Conservation (phyloP, 53 echinoderm and acorn worm species). For the Antedon mediterranea region DNA sequence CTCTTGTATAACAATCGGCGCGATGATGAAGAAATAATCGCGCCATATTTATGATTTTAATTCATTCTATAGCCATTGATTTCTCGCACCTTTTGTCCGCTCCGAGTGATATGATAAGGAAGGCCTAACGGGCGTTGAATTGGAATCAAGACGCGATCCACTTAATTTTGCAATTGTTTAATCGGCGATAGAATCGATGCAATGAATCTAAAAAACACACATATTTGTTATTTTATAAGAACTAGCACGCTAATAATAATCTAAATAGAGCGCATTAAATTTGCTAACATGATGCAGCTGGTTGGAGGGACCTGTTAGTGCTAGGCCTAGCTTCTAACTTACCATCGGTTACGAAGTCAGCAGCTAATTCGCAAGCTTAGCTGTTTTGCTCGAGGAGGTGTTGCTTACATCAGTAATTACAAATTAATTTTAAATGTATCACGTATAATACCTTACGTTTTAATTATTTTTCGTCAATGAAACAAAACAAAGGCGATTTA, state of each 20-base stretch:
- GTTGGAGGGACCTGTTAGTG: neutral
- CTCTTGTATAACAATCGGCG: neutral
- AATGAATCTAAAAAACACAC: neutral
- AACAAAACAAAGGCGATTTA: neutral
- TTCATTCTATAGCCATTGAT: neutral
- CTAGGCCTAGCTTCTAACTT: neutral
- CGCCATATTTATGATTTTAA: neutral
- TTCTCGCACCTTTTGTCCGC: constrained; percentile 1
- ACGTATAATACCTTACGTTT: neutral
- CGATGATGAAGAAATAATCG: neutral
- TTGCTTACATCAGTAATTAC: neutral
- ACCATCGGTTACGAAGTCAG: neutral
- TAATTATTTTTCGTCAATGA: neutral
- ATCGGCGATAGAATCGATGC: neutral
- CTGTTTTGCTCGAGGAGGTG: neutral
- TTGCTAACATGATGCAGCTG: neutral
- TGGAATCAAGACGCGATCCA: neutral
- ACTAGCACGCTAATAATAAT: neutral
- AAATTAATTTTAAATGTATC: neutral
- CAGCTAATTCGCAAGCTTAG: neutral
- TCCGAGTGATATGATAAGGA: neutral
- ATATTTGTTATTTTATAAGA: neutral
- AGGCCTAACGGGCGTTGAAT: neutral
- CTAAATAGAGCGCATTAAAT: neutral
- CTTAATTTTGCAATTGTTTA: neutral